These are phyloP conservation scores for Mimumesa dahlbomi DNA, from an alignment of 2,888 invertebrate species.

Conservation along the genomic window DNA sequence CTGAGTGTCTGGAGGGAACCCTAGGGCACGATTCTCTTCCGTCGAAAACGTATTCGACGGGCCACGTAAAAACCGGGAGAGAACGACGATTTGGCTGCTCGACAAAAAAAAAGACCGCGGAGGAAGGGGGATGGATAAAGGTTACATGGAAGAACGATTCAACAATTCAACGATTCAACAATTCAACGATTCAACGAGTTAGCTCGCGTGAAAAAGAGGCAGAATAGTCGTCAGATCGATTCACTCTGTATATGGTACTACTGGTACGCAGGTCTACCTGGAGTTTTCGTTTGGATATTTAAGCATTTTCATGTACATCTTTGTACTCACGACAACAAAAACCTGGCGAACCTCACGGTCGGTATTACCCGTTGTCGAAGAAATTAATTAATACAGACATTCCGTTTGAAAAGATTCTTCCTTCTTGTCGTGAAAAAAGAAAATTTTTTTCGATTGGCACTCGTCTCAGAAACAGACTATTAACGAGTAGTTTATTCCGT, in stretches of 20 bases:
- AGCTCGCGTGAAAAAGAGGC: slow-evolving; percentile 2
- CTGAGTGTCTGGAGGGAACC: slow-evolving; percentile 11
- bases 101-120: slow-evolving; percentile 2
- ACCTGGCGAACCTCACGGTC: too few relatives aligned
- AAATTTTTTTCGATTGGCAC: too few relatives aligned
- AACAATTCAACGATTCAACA: slow-evolving; percentile 4
- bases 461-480: too few relatives aligned
- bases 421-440: too few relatives aligned
- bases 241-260: slow-evolving; percentile 16
- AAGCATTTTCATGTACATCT: too few relatives aligned
- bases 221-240: slow-evolving; percentile 28
- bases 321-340: too few relatives aligned
- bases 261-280: slow-evolving; percentile 1
- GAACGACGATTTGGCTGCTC: slow-evolving; percentile 23
- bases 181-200: slow-evolving; percentile 6
- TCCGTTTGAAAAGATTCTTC: too few relatives aligned
- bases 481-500: too few relatives aligned
- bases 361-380: too few relatives aligned
- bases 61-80: slow-evolving; percentile 15
- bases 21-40: slow-evolving; percentile 9
- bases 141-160: slow-evolving; percentile 6
- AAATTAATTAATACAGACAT: too few relatives aligned
- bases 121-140: not conserved
- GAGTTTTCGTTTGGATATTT: too few relatives aligned
- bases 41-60: slow-evolving; percentile 15